Conservation (phyloP, 2,113 vertebrate species). For the Arizona elegans region DNA sequence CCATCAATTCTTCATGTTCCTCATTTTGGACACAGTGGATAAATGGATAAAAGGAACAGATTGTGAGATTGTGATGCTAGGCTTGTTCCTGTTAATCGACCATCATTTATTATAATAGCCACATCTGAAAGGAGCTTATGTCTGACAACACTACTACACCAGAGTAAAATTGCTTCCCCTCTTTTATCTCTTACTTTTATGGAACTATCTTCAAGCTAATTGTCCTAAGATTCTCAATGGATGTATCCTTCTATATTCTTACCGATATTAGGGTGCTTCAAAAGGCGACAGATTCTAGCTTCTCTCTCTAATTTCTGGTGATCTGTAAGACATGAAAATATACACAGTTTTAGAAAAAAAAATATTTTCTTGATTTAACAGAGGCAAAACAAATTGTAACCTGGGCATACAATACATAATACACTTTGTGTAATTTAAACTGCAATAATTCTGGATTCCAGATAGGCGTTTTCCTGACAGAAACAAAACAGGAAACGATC, state of each 20-base stretch:
- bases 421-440: neutral
- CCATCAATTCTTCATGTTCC: neutral
- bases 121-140: neutral
- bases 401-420: neutral
- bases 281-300: constrained; percentile 90
- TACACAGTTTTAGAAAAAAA: constrained; percentile 29
- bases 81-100: neutral
- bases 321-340: constrained; percentile 70
- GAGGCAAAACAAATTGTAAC: neutral
- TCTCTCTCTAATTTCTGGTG: constrained; percentile 94
- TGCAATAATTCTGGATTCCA: neutral
- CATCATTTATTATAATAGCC: neutral
- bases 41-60: neutral
- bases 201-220: neutral
- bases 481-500: neutral
- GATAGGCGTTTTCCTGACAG: neutral
- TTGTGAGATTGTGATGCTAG: neutral
- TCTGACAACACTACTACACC: neutral
- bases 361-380: neutral
- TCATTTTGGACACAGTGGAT: neutral
- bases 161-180: neutral
- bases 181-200: neutral
- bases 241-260: constrained; percentile 44
- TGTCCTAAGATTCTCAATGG: neutral
- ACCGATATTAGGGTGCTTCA: constrained; percentile 93